Evolutionary conservation across 2,797 vertebrate species (phyloP), one percentile per base, ranked within the genome.

Genomic region (Thaleichthys pacificus): DNA sequence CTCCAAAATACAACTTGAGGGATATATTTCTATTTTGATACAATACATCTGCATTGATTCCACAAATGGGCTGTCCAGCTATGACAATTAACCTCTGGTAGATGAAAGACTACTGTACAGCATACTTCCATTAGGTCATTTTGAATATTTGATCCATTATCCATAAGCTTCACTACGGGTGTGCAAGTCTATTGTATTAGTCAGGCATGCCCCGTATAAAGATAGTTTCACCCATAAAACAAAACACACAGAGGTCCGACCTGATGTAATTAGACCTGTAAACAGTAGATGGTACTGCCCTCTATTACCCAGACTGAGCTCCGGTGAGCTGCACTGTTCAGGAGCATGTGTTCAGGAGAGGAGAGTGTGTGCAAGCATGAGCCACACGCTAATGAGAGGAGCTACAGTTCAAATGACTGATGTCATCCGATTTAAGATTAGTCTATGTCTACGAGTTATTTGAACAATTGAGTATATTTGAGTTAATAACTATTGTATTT

Each of bases 181-280:
- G 42, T 22, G 42, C 22, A 12, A 51, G 21, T 9, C 22, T 54
- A 38, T 66, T 66, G 12, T 51, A 28, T 60, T 26, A 30, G 24
- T 6, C 38, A 61, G 21, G 42, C 57, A 24, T 19, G 17, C 14
- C 84, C 73, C 81, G 77, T 76, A 82, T 86, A 75, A 77, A 82
- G 74, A 88, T 85, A 78, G 71, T 54, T 69, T 63, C 77, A 64
- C 77, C 75, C 8, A 75, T 80, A 66, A 77, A 89, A 88, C 85
- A 89, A 87, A 91, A 90, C 86, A 90, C 86, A 87, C 81, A 80
- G 82, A 85, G 85, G 79, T 84, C 86, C 84, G 87, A 82, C 88
- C 88, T 86, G 80, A 70, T 82, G 85, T 91, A 92, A 92, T 91
- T 91, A 91, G 87, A 84, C 79, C 88, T 84, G 86, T 79, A 79